phyloP scores from a whole-genome alignment of 1,140 invertebrate species.

The Solen grandis region DNA sequence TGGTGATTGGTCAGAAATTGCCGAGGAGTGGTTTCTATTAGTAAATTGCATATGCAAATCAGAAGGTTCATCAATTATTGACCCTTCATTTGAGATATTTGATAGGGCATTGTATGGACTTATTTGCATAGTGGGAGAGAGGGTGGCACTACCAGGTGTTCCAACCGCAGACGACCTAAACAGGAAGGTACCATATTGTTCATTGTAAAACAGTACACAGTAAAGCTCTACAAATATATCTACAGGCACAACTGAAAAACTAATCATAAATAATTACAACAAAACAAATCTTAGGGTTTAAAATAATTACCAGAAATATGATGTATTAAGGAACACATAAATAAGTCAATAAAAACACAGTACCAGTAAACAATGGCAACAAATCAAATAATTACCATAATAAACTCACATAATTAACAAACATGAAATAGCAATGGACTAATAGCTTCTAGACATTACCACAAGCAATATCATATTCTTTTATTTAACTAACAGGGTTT shows the following conservation, averaged over 20 bases:
- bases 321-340: no score
- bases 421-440: no score
- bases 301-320: no score
- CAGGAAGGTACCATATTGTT: no score
- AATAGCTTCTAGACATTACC: no score
- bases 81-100: background rate
- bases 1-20: background rate
- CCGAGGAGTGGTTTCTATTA: background rate
- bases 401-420: no score
- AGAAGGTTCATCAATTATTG: background rate
- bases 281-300: background rate
- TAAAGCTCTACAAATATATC: background rate
- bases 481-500: no score
- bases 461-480: no score
- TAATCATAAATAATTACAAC: background rate
- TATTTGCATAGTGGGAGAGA: constrained; percentile 22
- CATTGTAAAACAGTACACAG: background rate
- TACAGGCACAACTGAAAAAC: background rate
- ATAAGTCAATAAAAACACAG: no score
- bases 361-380: no score
- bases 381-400: no score
- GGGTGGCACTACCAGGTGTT: background rate
- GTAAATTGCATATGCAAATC: constrained; percentile 4
- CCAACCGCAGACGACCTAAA: no score
- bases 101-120: background rate